phyloP scores from a whole-genome alignment of 2,797 vertebrate genomes.

The Myotis pilosus region DNA sequence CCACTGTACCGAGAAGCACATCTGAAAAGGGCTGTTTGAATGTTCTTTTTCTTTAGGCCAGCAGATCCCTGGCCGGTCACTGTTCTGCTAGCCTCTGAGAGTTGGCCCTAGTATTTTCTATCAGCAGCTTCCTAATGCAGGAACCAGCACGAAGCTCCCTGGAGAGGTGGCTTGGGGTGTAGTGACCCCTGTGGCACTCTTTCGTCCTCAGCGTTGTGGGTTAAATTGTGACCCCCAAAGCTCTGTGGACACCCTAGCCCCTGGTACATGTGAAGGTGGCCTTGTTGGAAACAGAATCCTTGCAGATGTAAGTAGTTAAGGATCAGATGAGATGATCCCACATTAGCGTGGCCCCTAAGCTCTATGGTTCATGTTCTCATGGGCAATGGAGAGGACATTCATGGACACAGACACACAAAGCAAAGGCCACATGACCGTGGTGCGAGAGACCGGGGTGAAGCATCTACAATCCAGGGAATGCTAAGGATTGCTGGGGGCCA shows the following conservation, averaged over 20 bases:
- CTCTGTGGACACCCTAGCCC: not conserved
- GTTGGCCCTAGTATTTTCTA: not conserved
- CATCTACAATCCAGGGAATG: rapidly evolving
- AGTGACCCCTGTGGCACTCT: too few relatives aligned
- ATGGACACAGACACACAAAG: not conserved
- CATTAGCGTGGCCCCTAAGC: not conserved
- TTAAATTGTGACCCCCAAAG: not conserved
- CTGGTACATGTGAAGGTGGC: not conserved
- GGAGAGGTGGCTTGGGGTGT: not conserved
- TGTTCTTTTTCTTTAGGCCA: not conserved
- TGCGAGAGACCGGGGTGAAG: not conserved
- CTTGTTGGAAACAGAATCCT: not conserved
- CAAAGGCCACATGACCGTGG: rapidly evolving
- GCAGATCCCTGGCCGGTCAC: rapidly evolving
- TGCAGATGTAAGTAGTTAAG: not conserved
- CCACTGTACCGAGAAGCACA: rapidly evolving
- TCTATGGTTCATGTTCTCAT: not conserved
- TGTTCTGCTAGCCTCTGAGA: not conserved
- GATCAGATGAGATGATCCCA: not conserved
- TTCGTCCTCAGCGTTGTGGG: not conserved
- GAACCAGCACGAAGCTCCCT: not conserved
- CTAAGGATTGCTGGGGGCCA: not conserved
- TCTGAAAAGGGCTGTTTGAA: rapidly evolving
- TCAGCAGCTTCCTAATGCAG: not conserved
- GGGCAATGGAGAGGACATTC: not conserved